These are phyloP conservation scores for Gastrophryne carolinensis DNA, from an alignment of 2,797 vertebrate genomes.

Conservation along the genomic window DNA sequence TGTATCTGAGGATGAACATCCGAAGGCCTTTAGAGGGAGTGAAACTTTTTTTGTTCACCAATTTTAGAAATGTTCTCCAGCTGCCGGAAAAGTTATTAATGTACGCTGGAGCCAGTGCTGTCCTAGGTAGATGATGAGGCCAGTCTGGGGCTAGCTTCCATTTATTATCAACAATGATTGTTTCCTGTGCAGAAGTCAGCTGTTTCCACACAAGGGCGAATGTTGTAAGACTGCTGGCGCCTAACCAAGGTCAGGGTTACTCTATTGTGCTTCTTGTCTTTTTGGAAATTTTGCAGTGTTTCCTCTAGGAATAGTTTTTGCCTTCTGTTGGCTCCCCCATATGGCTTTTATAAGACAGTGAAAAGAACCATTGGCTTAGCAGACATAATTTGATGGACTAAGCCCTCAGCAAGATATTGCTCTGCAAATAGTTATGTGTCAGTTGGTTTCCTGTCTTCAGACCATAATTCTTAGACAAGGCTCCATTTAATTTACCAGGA, in stretches of 20 bases:
- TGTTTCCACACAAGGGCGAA: slow-evolving; percentile 67
- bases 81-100: slow-evolving; percentile 45
- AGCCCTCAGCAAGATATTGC: not conserved
- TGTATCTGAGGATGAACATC: not conserved
- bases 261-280: slow-evolving; percentile 62
- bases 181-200: slow-evolving; percentile 77
- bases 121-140: slow-evolving; percentile 46
- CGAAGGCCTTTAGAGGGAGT: not conserved
- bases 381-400: not conserved
- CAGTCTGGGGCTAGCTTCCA: slow-evolving; percentile 45
- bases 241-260: slow-evolving; percentile 70
- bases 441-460: not conserved
- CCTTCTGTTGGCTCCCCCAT: slow-evolving; percentile 49
- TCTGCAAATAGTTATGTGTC: not conserved
- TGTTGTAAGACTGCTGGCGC: slow-evolving; percentile 64
- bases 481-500: not conserved
- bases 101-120: slow-evolving; percentile 45
- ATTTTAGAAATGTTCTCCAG: slow-evolving; percentile 18
- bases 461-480: slow-evolving; percentile 29
- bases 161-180: slow-evolving; percentile 63
- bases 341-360: slow-evolving; percentile 30
- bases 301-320: slow-evolving; percentile 43
- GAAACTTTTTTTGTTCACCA: slow-evolving; percentile 7
- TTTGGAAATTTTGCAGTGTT: slow-evolving; percentile 61
- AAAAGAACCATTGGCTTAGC: not conserved